These are phyloP conservation scores for Macquaria australasica DNA, from an alignment of 2,113 vertebrate species.

Conservation along the genomic window DNA sequence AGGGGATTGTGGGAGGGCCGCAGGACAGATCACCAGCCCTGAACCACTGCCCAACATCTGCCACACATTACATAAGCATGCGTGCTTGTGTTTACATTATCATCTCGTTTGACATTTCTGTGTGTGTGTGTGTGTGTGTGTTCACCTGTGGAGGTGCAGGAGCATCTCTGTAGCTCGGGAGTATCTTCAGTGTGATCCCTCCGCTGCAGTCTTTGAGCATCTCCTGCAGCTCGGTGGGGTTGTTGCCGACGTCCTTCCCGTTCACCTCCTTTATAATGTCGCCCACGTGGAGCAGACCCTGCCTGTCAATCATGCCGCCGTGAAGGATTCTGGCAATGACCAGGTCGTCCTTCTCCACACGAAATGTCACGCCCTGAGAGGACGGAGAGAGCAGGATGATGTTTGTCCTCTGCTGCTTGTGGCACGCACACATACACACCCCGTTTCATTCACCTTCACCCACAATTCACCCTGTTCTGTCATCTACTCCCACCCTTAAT, in stretches of 20 bases:
- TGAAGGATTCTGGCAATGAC: conserved; percentile 97
- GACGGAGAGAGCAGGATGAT: conserved; percentile 25
- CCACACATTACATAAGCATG: conserved; percentile 19
- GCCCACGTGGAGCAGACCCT: conserved; percentile 96
- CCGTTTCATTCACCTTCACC: background rate
- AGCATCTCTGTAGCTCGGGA: conserved; percentile 95
- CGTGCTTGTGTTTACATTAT: conserved; percentile 16
- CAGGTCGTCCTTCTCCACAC: conserved; percentile 95
- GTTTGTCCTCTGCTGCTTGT: background rate
- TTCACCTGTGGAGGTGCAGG: conserved; percentile 92
- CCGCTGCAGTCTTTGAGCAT: conserved; percentile 95
- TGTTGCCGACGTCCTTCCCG: conserved; percentile 96
- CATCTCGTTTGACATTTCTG: background rate
- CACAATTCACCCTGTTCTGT: background rate
- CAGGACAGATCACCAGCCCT: conserved; percentile 41
- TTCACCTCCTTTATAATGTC: conserved; percentile 99
- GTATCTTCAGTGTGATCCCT: conserved; percentile 95
- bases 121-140: background rate
- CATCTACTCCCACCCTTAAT: background rate
- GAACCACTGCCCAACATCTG: conserved; percentile 63
- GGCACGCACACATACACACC: background rate
- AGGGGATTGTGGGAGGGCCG: conserved; percentile 73
- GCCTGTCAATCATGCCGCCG: conserved; percentile 97
- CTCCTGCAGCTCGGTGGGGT: conserved; percentile 95
- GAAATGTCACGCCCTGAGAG: conserved; percentile 94